A percentile compares a stretch with the other conserved stretches of the same genome.
phyloP scores from a whole-genome alignment of 2,113 vertebrate genomes.

The Anguilla rostrata region DNA sequence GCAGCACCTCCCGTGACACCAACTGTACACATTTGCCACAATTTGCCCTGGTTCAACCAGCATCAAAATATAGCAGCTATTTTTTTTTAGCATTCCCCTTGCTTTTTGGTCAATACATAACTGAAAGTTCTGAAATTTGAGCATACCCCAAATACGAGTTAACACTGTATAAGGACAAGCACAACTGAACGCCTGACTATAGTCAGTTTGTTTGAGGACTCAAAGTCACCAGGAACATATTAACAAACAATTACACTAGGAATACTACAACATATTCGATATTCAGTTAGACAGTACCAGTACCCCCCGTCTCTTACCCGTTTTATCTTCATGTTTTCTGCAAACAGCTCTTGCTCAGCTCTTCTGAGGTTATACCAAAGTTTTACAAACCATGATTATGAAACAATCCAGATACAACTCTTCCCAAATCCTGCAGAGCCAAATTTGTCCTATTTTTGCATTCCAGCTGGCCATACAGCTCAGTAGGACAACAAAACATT shows the following conservation, averaged over 20 bases:
- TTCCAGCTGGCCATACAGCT: no score
- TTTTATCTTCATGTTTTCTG: not conserved
- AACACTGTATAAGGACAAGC: not conserved
- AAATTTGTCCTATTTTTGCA: no score
- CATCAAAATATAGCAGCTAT: not conserved
- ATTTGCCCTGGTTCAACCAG: not conserved
- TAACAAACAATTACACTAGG: constrained; percentile 8
- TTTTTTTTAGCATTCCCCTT: not conserved
- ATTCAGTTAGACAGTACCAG: constrained; percentile 24
- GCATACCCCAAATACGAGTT: not conserved
- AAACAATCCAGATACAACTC: not conserved
- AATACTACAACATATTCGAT: constrained; percentile 72
- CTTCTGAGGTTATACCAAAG: no score
- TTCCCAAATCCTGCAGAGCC: not conserved
- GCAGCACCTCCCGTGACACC: not conserved
- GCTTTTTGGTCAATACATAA: constrained; percentile 33
- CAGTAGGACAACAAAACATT: no score
- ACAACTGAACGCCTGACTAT: not conserved
- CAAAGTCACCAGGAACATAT: not conserved
- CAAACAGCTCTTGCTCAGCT: no score
- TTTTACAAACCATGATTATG: not conserved
- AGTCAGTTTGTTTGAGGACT: not conserved
- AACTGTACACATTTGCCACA: not conserved
- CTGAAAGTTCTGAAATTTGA: not conserved
- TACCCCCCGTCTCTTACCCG: not conserved